Evolutionary conservation across 2,797 vertebrate genomes (phyloP).

Genomic region (Pseudochromis fuscus): DNA sequence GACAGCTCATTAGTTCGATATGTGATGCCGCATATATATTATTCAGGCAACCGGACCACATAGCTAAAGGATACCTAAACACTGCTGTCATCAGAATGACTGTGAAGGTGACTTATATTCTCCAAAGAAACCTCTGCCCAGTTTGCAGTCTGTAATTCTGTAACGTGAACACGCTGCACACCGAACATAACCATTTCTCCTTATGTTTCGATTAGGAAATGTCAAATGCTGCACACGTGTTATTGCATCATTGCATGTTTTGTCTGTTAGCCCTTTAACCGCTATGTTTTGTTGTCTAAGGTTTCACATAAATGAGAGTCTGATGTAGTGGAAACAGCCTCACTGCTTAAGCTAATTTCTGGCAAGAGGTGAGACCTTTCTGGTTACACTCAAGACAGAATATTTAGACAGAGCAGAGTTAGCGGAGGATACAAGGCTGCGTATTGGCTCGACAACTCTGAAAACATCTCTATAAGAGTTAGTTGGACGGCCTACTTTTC

Average conservation of each 20-base stretch:
- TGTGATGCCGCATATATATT: conserved; percentile 46
- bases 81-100: conserved; percentile 35
- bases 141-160: conserved; percentile 14
- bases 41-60: conserved; percentile 36
- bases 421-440: conserved; percentile 17
- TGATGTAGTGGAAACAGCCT: conserved; percentile 38
- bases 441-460: conserved; percentile 34
- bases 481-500: conserved; percentile 40
- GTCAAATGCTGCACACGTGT: conserved; percentile 22
- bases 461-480: conserved; percentile 43
- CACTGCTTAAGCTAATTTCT: conserved; percentile 15
- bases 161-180: neutral
- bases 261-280: conserved; percentile 18
- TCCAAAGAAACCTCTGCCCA: neutral
- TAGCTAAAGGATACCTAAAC: conserved; percentile 31
- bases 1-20: conserved; percentile 73
- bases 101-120: neutral
- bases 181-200: neutral
- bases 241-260: conserved; percentile 8
- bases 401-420: conserved; percentile 49
- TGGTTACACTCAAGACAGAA: conserved; percentile 47
- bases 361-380: conserved; percentile 32
- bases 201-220: conserved; percentile 8
- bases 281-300: conserved; percentile 31
- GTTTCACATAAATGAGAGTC: conserved; percentile 45